Conservation (phyloP, 2,888 invertebrate species). For the Drosophila peninsularis region DNA sequence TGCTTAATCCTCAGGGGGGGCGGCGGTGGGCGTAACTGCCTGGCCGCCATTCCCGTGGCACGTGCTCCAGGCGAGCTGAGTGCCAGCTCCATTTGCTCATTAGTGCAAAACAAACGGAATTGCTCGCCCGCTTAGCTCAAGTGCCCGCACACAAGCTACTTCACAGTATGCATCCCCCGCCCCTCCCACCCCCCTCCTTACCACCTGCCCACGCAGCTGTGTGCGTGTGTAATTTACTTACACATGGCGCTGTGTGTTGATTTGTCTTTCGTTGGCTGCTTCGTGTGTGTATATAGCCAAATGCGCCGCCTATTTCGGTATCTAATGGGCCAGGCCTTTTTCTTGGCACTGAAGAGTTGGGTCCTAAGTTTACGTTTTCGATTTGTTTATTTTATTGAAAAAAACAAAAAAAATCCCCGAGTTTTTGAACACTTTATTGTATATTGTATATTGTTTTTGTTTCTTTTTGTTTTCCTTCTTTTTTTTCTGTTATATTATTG, state of each 20-base stretch:
- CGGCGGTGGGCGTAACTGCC: too few relatives aligned
- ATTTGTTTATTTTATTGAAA: slow-evolving; percentile 43
- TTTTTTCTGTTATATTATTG: background rate
- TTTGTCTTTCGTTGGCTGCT: slow-evolving; percentile 11
- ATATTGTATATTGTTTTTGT: background rate
- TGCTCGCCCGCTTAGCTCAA: slow-evolving; percentile 66
- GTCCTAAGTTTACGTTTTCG: slow-evolving; percentile 24
- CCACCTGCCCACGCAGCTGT: slow-evolving; percentile 5
- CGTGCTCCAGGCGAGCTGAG: slow-evolving; percentile 34
- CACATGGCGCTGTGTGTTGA: slow-evolving; percentile 47
- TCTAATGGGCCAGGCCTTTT: slow-evolving; percentile 27
- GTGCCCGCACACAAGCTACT: slow-evolving; percentile 63
- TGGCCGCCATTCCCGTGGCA: background rate
- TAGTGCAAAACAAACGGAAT: slow-evolving; percentile 65
- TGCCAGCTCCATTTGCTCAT: slow-evolving; percentile 54
- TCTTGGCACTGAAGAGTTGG: slow-evolving; percentile 5
- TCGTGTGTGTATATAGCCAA: slow-evolving; percentile 54
- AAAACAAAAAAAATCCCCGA: slow-evolving; percentile 63
- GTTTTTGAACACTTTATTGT: slow-evolving; percentile 69
- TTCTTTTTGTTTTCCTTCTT: background rate
- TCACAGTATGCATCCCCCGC: slow-evolving; percentile 12
- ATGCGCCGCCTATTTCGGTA: slow-evolving; percentile 54
- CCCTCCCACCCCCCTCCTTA: background rate
- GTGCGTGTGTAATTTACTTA: slow-evolving; percentile 35
- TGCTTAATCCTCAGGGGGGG: background rate